phyloP scores from a whole-genome alignment of 2,113 vertebrate genomes.

The Elgaria multicarinata region DNA sequence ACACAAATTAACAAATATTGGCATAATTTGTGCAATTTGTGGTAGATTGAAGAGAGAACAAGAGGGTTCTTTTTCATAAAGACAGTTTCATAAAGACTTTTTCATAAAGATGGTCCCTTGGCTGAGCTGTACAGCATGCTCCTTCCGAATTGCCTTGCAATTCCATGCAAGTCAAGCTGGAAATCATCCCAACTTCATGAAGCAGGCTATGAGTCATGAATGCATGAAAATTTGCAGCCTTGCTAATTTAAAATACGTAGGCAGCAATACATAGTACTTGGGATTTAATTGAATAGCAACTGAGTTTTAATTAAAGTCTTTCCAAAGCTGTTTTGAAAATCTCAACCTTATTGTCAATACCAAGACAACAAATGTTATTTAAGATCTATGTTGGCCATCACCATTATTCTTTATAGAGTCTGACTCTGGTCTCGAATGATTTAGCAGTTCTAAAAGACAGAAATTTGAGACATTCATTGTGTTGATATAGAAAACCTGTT shows the following conservation, averaged over 20 bases:
- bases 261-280: background rate
- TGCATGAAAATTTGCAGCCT: conserved; percentile 3
- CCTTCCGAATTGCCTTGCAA: background rate
- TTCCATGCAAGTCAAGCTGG: background rate
- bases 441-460: background rate
- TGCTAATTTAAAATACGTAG: background rate
- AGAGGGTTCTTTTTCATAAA: background rate
- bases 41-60: background rate
- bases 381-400: background rate
- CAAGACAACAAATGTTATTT: background rate
- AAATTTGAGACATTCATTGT: background rate
- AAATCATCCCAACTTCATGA: background rate
- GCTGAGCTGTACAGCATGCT: background rate
- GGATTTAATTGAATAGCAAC: conserved; percentile 14
- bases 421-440: background rate
- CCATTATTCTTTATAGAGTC: background rate
- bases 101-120: background rate
- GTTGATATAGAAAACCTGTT: background rate
- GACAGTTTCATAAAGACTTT: background rate
- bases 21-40: no score
- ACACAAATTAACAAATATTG: no score
- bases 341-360: background rate
- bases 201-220: background rate
- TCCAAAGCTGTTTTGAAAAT: conserved; percentile 6
- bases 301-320: conserved; percentile 24